Conservation (phyloP, 2,888 invertebrate genomes). For the Plemyria rubiginata region DNA sequence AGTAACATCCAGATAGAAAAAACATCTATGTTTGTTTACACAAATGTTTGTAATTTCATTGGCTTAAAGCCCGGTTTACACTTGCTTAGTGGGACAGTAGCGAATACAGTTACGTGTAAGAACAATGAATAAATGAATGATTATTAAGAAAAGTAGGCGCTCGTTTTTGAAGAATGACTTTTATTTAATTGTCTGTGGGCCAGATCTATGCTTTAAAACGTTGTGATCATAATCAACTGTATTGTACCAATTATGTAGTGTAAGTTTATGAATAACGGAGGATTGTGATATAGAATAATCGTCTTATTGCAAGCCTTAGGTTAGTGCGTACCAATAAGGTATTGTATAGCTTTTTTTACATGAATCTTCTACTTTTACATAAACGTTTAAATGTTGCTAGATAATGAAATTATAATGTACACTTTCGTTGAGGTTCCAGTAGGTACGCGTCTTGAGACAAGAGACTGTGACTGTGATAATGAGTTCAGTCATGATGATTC, state of each 20-base stretch:
- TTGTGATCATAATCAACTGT: slow-evolving; percentile 50
- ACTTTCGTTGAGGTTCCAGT: background rate
- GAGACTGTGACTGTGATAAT: background rate
- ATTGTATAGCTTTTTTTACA: slow-evolving; percentile 38
- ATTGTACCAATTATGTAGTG: slow-evolving; percentile 54
- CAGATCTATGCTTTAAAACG: slow-evolving; percentile 12
- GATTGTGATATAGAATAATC: slow-evolving; percentile 77
- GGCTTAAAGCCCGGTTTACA: too few relatives aligned
- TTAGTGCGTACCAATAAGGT: slow-evolving; percentile 39
- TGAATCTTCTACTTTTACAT: slow-evolving; percentile 32
- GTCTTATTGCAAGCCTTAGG: slow-evolving; percentile 58
- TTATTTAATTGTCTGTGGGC: slow-evolving; percentile 6
- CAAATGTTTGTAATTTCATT: too few relatives aligned
- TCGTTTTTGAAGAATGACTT: background rate
- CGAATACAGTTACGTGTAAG: too few relatives aligned
- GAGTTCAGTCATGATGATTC: background rate
- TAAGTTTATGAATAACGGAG: slow-evolving; percentile 59
- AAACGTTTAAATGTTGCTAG: slow-evolving; percentile 17
- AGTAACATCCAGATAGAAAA: too few relatives aligned
- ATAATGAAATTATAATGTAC: slow-evolving; percentile 7
- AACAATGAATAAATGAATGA: too few relatives aligned
- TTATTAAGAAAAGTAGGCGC: background rate
- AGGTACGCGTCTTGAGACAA: background rate
- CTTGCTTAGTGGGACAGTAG: too few relatives aligned
- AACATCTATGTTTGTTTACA: too few relatives aligned